Percentiles rank a stretch among this genome's conserved stretches.
Evolutionary conservation across 2,113 vertebrate species (phyloP).

Genomic region (Lipotes vexillifer): DNA sequence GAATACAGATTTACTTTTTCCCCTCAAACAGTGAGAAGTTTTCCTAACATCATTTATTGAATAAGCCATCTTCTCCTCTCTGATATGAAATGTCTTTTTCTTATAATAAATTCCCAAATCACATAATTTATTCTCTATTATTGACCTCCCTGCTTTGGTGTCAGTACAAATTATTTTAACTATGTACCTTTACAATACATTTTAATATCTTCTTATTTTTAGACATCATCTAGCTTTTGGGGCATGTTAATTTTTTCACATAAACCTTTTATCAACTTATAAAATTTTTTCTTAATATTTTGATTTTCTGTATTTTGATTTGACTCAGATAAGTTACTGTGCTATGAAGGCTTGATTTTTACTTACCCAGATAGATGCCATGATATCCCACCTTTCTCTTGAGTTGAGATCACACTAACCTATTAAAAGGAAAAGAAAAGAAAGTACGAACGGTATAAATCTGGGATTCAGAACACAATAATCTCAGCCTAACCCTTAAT

Average conservation of each 20-base stretch:
- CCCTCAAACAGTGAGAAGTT: background rate
- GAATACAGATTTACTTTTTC: background rate
- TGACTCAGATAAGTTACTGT: background rate
- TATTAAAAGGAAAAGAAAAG: conserved; percentile 22
- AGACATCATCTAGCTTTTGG: background rate
- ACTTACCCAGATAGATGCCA: conserved; percentile 76
- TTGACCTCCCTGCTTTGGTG: background rate
- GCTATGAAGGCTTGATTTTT: background rate
- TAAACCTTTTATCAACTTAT: background rate
- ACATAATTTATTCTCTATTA: background rate
- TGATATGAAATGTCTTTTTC: background rate
- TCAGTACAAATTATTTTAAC: background rate
- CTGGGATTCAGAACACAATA: background rate
- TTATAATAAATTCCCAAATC: background rate
- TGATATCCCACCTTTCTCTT: conserved; percentile 22
- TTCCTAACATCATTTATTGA: background rate
- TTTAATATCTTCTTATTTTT: conserved; percentile 6
- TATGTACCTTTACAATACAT: background rate
- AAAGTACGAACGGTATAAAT: background rate
- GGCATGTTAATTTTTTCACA: background rate
- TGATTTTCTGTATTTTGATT: background rate
- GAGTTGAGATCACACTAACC: background rate
- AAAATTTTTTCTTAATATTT: background rate
- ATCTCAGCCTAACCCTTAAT: background rate
- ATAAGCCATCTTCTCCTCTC: background rate